Percentiles rank a stretch among this genome's conserved stretches.
These are phyloP conservation scores for Piscicola geometra DNA, from an alignment of 2,888 invertebrate species.

Conservation along the genomic window DNA sequence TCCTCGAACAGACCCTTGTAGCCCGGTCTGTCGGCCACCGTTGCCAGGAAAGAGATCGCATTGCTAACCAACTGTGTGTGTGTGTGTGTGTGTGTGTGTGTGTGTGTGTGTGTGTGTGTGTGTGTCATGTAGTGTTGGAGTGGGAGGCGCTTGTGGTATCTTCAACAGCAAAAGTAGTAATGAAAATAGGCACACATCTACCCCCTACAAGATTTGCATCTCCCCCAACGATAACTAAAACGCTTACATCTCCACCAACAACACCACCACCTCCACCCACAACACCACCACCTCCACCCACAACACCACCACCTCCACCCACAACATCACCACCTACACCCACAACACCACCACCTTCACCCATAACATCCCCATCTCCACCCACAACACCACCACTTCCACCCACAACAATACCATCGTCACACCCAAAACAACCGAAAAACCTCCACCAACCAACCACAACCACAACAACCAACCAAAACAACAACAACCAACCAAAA, in stretches of 20 bases:
- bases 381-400: too few species aligned
- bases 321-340: too few species aligned
- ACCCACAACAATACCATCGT: too few species aligned
- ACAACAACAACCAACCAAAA: neutral
- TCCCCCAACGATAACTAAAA: too few species aligned
- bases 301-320: too few species aligned
- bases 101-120: too few species aligned
- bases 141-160: conserved; percentile 46
- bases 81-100: neutral
- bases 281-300: neutral
- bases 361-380: too few species aligned
- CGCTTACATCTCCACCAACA: too few species aligned
- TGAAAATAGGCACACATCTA: neutral
- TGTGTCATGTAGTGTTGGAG: too few species aligned
- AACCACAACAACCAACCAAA: neutral
- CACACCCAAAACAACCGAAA: too few species aligned
- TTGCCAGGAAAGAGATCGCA: conserved; percentile 87
- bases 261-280: neutral
- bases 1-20: conserved; percentile 85
- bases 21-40: conserved; percentile 83
- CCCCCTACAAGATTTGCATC: neutral
- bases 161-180: neutral
- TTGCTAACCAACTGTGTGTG: conserved; percentile 82
- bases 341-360: too few species aligned
- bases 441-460: too few species aligned